These are phyloP conservation scores for Athrips mouffetella DNA, from an alignment of 2,888 invertebrate genomes.

Conservation along the genomic window DNA sequence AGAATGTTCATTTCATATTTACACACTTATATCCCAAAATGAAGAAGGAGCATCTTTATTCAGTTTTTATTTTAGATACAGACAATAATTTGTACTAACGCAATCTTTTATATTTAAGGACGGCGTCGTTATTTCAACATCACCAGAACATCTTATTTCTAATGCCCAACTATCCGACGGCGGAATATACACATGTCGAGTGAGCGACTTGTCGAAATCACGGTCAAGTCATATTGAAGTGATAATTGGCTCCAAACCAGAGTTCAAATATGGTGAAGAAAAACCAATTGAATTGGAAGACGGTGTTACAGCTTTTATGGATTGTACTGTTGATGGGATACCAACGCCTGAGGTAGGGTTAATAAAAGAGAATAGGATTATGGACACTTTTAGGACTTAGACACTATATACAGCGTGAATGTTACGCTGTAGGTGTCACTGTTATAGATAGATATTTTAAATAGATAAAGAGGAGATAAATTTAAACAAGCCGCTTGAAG, in stretches of 20 bases:
- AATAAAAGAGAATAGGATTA: no score
- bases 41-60: no score
- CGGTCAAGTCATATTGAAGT: conserved; percentile 32
- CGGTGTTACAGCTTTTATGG: conserved; percentile 26
- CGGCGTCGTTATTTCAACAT: conserved; percentile 22
- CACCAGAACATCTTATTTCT: conserved; percentile 29
- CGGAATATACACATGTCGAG: conserved; percentile 49
- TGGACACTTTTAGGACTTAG: no score
- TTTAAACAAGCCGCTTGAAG: no score
- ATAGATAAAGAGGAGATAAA: no score
- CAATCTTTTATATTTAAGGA: conserved; percentile 31
- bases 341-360: conserved; percentile 42
- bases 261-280: conserved; percentile 31
- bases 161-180: conserved; percentile 31
- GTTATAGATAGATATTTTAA: no score
- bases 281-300: conserved; percentile 30
- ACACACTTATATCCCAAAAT: no score
- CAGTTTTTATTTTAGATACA: background rate
- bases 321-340: conserved; percentile 37
- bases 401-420: no score
- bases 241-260: conserved; percentile 40
- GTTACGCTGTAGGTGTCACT: no score
- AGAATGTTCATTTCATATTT: no score
- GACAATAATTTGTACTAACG: background rate
- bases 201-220: conserved; percentile 33